Base-by-base conservation (phyloP, 1,140 invertebrate species). In the Drosophila persimilis region DNA sequence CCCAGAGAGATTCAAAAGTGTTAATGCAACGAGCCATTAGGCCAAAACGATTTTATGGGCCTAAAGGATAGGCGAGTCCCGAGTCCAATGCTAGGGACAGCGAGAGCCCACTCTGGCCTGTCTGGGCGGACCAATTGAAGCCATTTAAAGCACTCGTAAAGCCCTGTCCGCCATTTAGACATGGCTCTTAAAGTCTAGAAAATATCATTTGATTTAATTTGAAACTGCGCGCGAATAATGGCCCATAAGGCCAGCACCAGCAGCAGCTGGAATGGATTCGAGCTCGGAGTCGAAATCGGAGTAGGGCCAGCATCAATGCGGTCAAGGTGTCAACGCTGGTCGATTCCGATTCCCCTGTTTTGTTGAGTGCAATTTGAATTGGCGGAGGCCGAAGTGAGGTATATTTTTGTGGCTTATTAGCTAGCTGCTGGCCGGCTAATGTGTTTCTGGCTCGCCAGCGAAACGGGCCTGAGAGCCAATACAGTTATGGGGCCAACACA, bases 301-400 rank as follows among this genome's bases (percentile, higher is more conserved):
- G 35, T 64, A 65, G 63, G 63, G 50, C 65, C 50, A 48, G 57
- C 26, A 51, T 48, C 80, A 84, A 84, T 72, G 77, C 81, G 81
- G 81, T 86, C 81, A 86, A 86, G 81, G 81, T 86, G 83, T 78
- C 83, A 86, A 47, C n/a, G 61, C 20, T 50, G 54, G 50, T 61
- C 35, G 11, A 11, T 39, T 3, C 35, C 35, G 4, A 39, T 31
- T 31, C 29, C 11, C 11, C 11, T 39, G 11, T 13, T 60, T 62
- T 31, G 45, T 58, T 67, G 58, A 59, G 53, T 77, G 67, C 73
- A 73, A 61, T 76, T 63, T 71, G 29, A 55, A 31, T 31, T 31
- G 31, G 31, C 31, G 8, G 31, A 31, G 29, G 29, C 29, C 29
- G 9, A 31, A 9, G 29, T 31, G 29, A 3, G 31, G 31, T 5